A percentile compares a stretch with the other conserved stretches of the same genome.
phyloP scores from a whole-genome alignment of 1,140 invertebrate genomes.

The Leucophenga varia region DNA sequence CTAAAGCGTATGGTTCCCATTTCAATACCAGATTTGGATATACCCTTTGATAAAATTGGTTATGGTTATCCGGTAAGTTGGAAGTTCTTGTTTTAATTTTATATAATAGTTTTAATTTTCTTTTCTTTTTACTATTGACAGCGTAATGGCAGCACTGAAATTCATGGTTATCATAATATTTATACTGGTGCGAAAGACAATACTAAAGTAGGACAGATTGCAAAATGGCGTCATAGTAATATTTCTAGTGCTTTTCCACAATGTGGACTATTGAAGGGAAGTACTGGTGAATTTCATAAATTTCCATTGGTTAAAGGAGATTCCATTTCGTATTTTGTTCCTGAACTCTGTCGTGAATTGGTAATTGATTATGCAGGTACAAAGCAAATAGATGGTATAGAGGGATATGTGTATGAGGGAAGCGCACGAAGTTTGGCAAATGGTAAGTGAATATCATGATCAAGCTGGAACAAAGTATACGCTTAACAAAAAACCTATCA shows the following conservation, averaged over 20 bases:
- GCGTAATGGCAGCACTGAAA: slow-evolving; percentile 72
- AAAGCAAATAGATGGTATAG: slow-evolving; percentile 58
- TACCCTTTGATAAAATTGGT: slow-evolving; percentile 71
- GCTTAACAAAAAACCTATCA: neutral
- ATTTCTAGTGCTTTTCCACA: slow-evolving; percentile 61
- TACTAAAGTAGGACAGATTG: slow-evolving; percentile 64
- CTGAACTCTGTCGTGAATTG: slow-evolving; percentile 69
- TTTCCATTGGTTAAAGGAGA: slow-evolving; percentile 61
- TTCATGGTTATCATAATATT: slow-evolving; percentile 74
- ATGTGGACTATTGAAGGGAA: slow-evolving; percentile 64
- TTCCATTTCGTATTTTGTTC: slow-evolving; percentile 65
- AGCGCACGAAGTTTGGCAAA: slow-evolving; percentile 62
- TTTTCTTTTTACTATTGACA: slow-evolving; percentile 40
- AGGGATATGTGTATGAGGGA: slow-evolving; percentile 62
- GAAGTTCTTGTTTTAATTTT: neutral
- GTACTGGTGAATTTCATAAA: slow-evolving; percentile 74
- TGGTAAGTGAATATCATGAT: slow-evolving; percentile 58
- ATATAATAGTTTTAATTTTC: slow-evolving; percentile 33
- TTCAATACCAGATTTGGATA: slow-evolving; percentile 46
- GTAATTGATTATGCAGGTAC: slow-evolving; percentile 61
- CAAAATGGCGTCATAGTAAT: slow-evolving; percentile 68
- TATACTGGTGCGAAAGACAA: slow-evolving; percentile 66
- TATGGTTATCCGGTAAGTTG: slow-evolving; percentile 74
- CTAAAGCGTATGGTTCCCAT: slow-evolving; percentile 62
- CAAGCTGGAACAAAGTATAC: neutral